Percentiles rank a stretch among this genome's conserved stretches.
phyloP scores from a whole-genome alignment of 2,888 invertebrate species.

The Chrysodeixis includens region DNA sequence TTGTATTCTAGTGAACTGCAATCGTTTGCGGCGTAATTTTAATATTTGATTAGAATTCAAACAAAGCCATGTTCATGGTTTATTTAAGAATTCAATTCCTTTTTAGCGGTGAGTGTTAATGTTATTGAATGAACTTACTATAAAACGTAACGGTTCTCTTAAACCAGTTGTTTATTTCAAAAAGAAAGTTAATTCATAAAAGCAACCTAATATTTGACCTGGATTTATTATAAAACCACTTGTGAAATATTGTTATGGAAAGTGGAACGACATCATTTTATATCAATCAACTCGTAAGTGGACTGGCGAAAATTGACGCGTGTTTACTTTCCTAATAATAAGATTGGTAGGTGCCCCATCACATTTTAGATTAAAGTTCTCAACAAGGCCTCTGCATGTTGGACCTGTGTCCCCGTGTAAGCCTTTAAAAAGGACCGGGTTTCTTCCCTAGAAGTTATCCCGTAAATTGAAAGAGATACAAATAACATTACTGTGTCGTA shows the following conservation, averaged over 20 bases:
- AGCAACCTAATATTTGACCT: constrained; percentile 34
- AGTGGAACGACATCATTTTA: constrained; percentile 13
- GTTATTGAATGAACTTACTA: constrained; percentile 13
- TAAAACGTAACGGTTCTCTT: constrained; percentile 18
- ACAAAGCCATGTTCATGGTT: background rate
- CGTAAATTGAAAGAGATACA: no score
- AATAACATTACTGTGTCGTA: background rate
- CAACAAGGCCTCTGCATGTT: no score
- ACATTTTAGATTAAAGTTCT: no score
- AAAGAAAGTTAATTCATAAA: constrained; percentile 36
- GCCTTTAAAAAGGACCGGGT: no score
- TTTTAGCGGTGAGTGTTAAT: no score
- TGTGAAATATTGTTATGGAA: constrained; percentile 14
- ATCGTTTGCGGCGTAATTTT: constrained; percentile 34
- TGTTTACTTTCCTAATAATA: constrained; percentile 3
- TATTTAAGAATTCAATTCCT: background rate
- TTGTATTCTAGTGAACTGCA: constrained; percentile 61
- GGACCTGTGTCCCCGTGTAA: no score
- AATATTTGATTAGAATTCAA: background rate
- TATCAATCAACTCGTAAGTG: background rate
- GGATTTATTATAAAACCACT: constrained; percentile 21
- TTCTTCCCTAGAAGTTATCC: no score
- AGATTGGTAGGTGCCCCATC: no score
- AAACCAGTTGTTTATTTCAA: constrained; percentile 22
- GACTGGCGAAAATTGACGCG: background rate